A percentile compares a stretch with the other conserved stretches of the same genome.
phyloP scores from a whole-genome alignment of 2,797 vertebrate genomes.

The Pseudomugil gertrudae region DNA sequence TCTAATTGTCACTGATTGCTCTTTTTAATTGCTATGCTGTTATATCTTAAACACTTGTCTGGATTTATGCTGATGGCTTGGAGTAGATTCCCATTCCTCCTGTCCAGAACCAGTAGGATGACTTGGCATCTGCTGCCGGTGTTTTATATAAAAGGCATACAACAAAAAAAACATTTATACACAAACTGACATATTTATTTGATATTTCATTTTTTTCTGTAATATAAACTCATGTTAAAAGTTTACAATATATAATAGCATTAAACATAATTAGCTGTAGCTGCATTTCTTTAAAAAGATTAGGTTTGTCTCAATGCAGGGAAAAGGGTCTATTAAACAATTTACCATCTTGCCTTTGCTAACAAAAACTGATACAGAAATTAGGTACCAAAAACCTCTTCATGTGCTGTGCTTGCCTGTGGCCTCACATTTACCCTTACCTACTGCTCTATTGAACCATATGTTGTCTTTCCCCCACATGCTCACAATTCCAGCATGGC shows the following conservation, averaged over 20 bases:
- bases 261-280: background rate
- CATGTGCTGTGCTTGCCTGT: background rate
- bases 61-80: background rate
- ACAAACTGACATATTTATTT: too few relatives aligned
- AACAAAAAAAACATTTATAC: too few relatives aligned
- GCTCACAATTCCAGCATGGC: conserved; percentile 63
- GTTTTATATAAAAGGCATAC: background rate
- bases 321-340: too few relatives aligned
- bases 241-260: too few relatives aligned
- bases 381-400: background rate
- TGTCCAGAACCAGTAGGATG: background rate
- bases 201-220: too few relatives aligned
- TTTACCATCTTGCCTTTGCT: background rate
- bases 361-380: background rate
- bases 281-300: too few relatives aligned
- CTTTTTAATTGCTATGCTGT: background rate
- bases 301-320: too few relatives aligned
- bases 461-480: conserved; percentile 61
- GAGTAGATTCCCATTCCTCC: background rate
- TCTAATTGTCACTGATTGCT: background rate
- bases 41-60: background rate
- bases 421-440: conserved; percentile 53
- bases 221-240: background rate
- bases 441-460: conserved; percentile 64
- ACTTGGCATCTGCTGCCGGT: background rate